phyloP scores from a whole-genome alignment of 2,113 vertebrate species.

The Hassar affinis region DNA sequence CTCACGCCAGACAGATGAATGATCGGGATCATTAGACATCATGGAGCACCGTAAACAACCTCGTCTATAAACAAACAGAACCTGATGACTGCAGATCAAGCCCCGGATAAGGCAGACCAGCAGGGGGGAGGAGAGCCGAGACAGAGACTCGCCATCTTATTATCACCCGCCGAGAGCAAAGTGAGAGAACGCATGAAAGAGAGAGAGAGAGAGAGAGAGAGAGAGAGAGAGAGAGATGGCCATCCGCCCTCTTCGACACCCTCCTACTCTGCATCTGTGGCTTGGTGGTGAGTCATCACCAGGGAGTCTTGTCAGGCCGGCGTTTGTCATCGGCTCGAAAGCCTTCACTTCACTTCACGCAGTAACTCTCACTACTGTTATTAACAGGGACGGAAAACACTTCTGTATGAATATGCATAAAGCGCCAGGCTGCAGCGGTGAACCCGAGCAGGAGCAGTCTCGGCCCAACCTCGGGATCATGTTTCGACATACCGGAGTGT shows the following conservation, averaged over 20 bases:
- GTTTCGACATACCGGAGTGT: neutral
- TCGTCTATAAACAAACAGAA: slow-evolving; percentile 40
- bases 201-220: neutral
- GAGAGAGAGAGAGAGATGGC: slow-evolving; percentile 29
- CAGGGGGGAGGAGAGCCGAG: slow-evolving; percentile 25
- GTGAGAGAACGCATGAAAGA: neutral
- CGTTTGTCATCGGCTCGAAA: slow-evolving; percentile 13
- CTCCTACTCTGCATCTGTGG: slow-evolving; percentile 57
- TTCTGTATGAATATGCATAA: neutral
- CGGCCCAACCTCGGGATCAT: too few species aligned
- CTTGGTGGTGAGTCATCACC: slow-evolving; percentile 41
- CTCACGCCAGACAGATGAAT: slow-evolving; percentile 22
- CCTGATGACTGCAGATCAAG: slow-evolving; percentile 37
- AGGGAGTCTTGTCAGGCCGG: slow-evolving; percentile 33
- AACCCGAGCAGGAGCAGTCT: neutral
- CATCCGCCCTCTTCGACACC: slow-evolving; percentile 42
- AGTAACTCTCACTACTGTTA: slow-evolving; percentile 7
- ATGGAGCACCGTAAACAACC: slow-evolving; percentile 29
- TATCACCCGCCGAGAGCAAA: slow-evolving; percentile 29
- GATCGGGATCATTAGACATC: slow-evolving; percentile 1
- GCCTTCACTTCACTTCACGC: too few species aligned
- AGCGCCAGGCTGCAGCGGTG: neutral
- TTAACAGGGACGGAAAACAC: neutral
- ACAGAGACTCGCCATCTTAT: slow-evolving; percentile 43
- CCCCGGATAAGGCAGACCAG: neutral